Evolutionary conservation across 2,113 vertebrate genomes (phyloP).

Genomic region (Steatornis caripensis): DNA sequence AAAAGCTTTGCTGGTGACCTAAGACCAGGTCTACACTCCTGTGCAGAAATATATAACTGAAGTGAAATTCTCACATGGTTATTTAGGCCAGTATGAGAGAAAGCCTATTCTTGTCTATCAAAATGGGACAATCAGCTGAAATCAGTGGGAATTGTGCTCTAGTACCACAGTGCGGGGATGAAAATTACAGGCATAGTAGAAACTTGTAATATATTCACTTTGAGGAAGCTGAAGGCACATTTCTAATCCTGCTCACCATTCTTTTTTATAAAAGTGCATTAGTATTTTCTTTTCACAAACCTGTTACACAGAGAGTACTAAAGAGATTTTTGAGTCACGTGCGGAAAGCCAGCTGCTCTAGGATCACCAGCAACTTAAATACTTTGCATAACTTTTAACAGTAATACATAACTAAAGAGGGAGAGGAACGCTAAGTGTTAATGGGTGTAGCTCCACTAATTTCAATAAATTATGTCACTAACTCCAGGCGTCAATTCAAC

Average conservation of each 20-base stretch:
- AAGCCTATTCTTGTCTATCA: background rate
- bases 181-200: background rate
- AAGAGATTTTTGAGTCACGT: background rate
- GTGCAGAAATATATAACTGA: background rate
- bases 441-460: background rate
- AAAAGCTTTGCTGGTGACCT: background rate
- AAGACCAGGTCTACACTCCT: background rate
- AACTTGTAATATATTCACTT: background rate
- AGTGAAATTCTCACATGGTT: background rate
- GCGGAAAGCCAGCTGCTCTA: background rate
- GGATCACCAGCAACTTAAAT: background rate
- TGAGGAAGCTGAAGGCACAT: background rate
- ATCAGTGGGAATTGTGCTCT: background rate
- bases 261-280: background rate
- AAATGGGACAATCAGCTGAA: slow-evolving; percentile 2
- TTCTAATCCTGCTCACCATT: background rate
- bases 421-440: background rate
- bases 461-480: background rate
- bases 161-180: background rate
- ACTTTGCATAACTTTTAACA: background rate
- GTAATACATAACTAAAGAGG: background rate
- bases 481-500: background rate
- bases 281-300: background rate
- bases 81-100: background rate
- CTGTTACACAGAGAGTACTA: background rate